These are phyloP conservation scores for Sciurus vulgaris DNA, from an alignment of 2,797 vertebrate species.

Conservation along the genomic window DNA sequence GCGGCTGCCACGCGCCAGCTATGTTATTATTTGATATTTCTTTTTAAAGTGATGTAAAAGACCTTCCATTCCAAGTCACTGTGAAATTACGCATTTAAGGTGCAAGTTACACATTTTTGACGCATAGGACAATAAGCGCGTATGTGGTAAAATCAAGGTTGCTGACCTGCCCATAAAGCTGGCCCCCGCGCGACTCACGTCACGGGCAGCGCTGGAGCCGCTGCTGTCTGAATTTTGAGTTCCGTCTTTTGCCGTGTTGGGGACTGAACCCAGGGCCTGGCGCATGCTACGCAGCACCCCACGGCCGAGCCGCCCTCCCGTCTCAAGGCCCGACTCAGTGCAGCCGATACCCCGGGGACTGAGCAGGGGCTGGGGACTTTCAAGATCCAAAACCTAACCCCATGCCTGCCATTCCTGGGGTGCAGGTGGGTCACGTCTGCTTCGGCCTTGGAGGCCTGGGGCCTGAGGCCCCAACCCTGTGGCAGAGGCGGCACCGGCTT, in stretches of 20 bases:
- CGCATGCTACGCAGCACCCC: background rate
- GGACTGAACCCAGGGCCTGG: background rate
- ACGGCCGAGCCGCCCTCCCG: no score
- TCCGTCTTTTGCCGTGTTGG: background rate
- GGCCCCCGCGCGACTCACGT: no score
- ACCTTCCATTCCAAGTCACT: background rate
- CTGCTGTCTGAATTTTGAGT: background rate
- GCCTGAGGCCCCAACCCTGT: accelerated
- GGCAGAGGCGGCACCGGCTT: background rate
- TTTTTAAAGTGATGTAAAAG: background rate
- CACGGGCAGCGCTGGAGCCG: background rate
- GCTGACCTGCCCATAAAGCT: background rate
- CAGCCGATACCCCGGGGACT: background rate
- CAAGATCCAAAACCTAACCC: background rate
- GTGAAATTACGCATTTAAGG: background rate
- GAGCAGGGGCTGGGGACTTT: background rate
- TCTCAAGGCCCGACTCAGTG: background rate
- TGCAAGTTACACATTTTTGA: background rate
- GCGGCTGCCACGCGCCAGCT: accelerated
- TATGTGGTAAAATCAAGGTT: background rate
- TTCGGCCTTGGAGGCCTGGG: background rate
- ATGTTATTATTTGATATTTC: background rate
- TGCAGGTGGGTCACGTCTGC: background rate
- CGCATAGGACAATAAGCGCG: background rate
- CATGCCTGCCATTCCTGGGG: background rate